Base-by-base conservation (phyloP, 2,797 vertebrate genomes). In the Gallirallus australis region DNA sequence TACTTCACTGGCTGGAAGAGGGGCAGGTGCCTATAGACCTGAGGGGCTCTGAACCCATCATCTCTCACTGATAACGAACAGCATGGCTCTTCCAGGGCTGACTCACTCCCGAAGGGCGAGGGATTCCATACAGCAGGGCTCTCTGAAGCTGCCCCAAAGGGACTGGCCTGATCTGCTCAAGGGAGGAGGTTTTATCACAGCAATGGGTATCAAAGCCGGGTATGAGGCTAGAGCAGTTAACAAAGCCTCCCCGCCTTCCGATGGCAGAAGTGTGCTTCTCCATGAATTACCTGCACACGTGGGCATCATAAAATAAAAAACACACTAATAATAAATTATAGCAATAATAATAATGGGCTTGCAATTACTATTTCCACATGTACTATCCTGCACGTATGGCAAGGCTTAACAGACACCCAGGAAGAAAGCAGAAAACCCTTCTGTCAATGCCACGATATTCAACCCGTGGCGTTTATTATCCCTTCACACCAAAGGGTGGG, bases 301-400 rank as follows among this genome's bases (percentile, higher is more conserved):
- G 94, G 93, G 96, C 56, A 92, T 86, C 92, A 95, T 96, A 86
- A 97, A 97, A 94, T 93, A 94, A 93, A 97, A 94, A 85, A 86
- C 85, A 93, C 82, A 47, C 88, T 92, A 95, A 94, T 80, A 95
- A 92, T 93, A 76, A 95, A 97, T 94, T 92, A 94, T 94, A 80
- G 81, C 93, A 96, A 95, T 94, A 96, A 94, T 65, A 94, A 92
- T 89, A 96, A 96, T 95, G 94, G 92, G 91, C 25, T 87, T 75
- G 90, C 97, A 96, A 96, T 96, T 97, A 93, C 95, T 86, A 91
- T 96, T 86, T 93, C 90, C 89, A 94, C 95, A 88, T 96, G 93
- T 94, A 80, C 91, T n/a, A 82, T 95, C 94, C 96, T 97, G 95
- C 94, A 92, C 8, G 2, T 28, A 20, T 13, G 3, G 80, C 75